These are phyloP conservation scores for Heterocephalus glaber DNA, from an alignment of 2,113 vertebrate species.

Conservation along the genomic window DNA sequence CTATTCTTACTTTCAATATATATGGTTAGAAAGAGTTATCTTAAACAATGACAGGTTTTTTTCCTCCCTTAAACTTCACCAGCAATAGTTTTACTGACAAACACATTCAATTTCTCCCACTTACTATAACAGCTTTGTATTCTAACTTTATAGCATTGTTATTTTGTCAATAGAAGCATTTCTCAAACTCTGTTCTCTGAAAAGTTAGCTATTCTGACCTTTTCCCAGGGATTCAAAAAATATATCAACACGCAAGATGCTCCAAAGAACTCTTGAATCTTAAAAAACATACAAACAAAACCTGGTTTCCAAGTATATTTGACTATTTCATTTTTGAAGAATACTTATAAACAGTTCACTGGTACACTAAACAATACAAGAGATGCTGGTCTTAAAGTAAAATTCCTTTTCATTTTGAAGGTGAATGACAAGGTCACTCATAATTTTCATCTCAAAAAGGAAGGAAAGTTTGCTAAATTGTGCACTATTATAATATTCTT, in stretches of 20 bases:
- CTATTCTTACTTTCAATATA: not conserved
- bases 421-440: not conserved
- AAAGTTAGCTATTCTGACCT: not conserved
- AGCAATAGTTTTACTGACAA: not conserved
- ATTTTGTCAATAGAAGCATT: conserved; percentile 23
- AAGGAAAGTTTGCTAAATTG: not conserved
- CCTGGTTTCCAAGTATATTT: not conserved
- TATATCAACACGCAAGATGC: not conserved
- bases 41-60: conserved; percentile 16
- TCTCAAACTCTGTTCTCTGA: conserved; percentile 15
- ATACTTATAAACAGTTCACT: not conserved
- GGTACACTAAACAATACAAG: conserved; percentile 3
- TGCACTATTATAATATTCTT: conserved; percentile 21
- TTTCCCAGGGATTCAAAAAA: not conserved
- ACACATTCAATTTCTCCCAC: not conserved
- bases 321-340: conserved; percentile 31
- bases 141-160: not conserved
- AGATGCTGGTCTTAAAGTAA: not conserved
- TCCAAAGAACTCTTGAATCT: not conserved
- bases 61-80: not conserved
- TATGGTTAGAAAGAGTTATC: not conserved
- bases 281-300: not conserved
- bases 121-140: not conserved
- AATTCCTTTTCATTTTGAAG: conserved; percentile 54
- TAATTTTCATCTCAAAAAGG: conserved; percentile 37